Conservation (phyloP, 2,797 vertebrate species). For the Bradypus variegatus region DNA sequence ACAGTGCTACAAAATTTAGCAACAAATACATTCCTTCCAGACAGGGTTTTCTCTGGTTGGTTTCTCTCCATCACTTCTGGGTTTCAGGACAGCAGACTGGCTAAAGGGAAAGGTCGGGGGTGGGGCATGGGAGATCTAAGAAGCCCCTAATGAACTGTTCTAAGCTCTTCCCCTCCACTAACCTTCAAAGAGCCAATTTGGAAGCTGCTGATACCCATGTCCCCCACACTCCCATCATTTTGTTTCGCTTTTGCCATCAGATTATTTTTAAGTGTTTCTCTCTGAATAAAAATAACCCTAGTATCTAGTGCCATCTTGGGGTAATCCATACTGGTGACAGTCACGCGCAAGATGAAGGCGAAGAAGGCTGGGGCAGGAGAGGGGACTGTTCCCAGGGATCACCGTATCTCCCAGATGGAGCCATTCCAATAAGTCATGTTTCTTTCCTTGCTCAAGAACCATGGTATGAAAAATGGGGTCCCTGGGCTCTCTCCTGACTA, state of each 20-base stretch:
- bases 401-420: not conserved
- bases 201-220: not conserved
- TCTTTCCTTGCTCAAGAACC: constrained; percentile 18
- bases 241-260: not conserved
- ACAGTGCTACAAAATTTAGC: constrained; percentile 82
- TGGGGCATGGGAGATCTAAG: not conserved
- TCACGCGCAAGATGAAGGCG: not conserved
- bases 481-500: not conserved
- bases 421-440: not conserved
- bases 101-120: constrained; percentile 53
- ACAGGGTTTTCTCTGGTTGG: constrained; percentile 71
- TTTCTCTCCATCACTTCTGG: constrained; percentile 68
- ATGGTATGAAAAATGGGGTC: not conserved
- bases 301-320: not conserved
- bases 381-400: not conserved
- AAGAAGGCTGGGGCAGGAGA: not conserved
- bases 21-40: constrained; percentile 80
- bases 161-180: not conserved
- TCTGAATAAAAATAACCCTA: not conserved
- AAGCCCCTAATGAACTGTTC: constrained; percentile 11
- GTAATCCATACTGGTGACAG: not conserved
- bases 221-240: not conserved
- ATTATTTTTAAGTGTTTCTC: not conserved
- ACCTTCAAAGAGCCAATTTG: not conserved
- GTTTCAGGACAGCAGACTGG: constrained; percentile 69